Base-by-base conservation (phyloP, 2,888 invertebrate genomes). In the Uloborus plumipes region DNA sequence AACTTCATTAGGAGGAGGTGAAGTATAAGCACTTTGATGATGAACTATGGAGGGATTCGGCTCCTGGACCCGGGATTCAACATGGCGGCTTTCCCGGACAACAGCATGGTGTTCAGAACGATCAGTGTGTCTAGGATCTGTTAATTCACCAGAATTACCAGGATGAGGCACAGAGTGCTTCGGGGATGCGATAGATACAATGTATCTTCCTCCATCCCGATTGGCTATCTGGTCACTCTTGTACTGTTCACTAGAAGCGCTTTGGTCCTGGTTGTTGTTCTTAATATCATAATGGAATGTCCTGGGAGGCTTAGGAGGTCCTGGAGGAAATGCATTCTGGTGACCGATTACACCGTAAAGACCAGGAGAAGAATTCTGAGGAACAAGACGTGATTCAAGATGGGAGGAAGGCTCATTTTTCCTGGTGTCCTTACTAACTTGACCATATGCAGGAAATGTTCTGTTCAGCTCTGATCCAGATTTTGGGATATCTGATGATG, bases 221-320 rank as follows among this genome's bases (percentile, higher is more conserved):
- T 83, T 83, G 22, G 66, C 50, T 58, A 18, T 64, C 64, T 77
- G 83, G n/a, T 71, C 76, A 49, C 55, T 13, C 70, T 80, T 80
- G 55, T 73, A 66, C 1, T 62, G 18, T 59, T 75, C 61, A 16
- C 51, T 31, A 16, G 69, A 14, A 26, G 4, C 4, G 26, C 26
- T 26, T 20, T 65, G 49, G 53, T 66, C 66, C 47, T 82, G 71
- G 6, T 58, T 71, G 20, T 26, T 66, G 20, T 22, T 64, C 31
- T 65, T 78, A 16, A 70, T 22, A 31, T 74, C 76, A 66, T 85
- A 79, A 61, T 79, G 71, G 31, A 67, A 85, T 64, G 85, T 85
- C 75, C 85, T 78, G 1, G 85, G 85, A 51, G 85, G 85, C 58
- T 85, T 85, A 1, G 85, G 85, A 51, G 85, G 85, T 20, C 83